These are phyloP conservation scores for Polyergus mexicanus DNA, from an alignment of 1,140 invertebrate genomes.

Conservation along the genomic window DNA sequence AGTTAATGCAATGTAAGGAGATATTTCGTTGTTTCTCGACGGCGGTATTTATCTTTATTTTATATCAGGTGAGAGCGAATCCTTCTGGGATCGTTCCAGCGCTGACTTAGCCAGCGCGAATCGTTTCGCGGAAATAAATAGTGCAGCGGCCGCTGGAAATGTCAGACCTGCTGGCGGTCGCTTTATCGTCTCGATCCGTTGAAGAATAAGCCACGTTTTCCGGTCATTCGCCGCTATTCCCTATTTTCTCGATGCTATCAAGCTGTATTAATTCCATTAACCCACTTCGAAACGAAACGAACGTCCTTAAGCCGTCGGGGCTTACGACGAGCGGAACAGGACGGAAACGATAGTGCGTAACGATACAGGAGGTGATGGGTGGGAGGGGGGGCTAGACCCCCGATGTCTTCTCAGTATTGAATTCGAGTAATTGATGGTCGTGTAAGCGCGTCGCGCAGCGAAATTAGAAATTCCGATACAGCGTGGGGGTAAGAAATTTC, in stretches of 20 bases:
- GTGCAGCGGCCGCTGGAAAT: constrained; percentile 52
- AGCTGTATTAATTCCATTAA: constrained; percentile 59
- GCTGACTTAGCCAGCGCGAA: constrained; percentile 45
- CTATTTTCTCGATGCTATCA: constrained; percentile 49
- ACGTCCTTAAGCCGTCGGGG: constrained; percentile 49
- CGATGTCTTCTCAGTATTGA: constrained; percentile 25
- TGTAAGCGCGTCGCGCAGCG: neutral
- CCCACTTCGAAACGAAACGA: constrained; percentile 55
- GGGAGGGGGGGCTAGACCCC: neutral
- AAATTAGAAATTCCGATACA: constrained; percentile 47
- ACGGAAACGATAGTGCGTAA: constrained; percentile 26
- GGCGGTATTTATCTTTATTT: constrained; percentile 45
- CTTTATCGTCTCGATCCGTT: constrained; percentile 54
- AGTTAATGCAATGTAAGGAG: constrained; percentile 7
- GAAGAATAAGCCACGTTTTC: constrained; percentile 60
- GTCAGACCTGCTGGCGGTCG: constrained; percentile 43
- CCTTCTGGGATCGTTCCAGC: constrained; percentile 21
- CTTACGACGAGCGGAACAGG: constrained; percentile 17
- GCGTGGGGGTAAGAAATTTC: constrained; percentile 17
- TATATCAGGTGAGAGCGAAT: constrained; percentile 25
- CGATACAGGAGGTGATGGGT: too few relatives aligned
- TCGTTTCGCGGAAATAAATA: constrained; percentile 56
- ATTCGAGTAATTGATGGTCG: constrained; percentile 48
- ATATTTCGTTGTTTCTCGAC: constrained; percentile 15
- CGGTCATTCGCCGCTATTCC: constrained; percentile 33